Evolutionary conservation across 2,797 vertebrate genomes (phyloP).

Genomic region (Phoeniculus purpureus): DNA sequence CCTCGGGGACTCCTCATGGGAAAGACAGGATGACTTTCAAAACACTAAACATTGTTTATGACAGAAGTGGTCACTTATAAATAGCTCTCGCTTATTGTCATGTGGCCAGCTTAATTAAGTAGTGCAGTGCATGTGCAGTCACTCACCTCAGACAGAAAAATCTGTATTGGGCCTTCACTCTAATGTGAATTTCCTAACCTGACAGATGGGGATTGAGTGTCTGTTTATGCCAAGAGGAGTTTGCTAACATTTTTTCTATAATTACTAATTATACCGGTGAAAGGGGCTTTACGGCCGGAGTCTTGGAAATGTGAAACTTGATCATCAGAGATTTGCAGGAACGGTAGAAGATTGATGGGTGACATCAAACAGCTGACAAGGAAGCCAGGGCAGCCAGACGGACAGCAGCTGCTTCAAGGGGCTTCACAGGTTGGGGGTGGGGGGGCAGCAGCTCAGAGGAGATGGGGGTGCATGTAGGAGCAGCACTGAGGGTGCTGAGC

Average conservation of each 20-base stretch:
- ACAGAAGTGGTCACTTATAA: neutral
- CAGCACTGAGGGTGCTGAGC: neutral
- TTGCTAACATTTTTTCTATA: slow-evolving; percentile 79
- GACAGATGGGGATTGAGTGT: slow-evolving; percentile 76
- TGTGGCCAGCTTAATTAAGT: slow-evolving; percentile 21
- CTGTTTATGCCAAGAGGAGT: slow-evolving; percentile 69
- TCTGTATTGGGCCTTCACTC: neutral
- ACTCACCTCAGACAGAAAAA: slow-evolving; percentile 42
- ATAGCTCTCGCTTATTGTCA: neutral
- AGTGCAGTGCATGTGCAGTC: neutral
- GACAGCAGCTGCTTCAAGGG: slow-evolving; percentile 75
- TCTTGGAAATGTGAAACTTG: slow-evolving; percentile 76
- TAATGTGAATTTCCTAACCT: slow-evolving; percentile 71
- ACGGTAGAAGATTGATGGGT: slow-evolving; percentile 80
- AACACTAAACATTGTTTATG: slow-evolving; percentile 15
- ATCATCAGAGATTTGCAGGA: slow-evolving; percentile 80
- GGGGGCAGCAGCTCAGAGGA: neutral
- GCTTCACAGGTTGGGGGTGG: neutral
- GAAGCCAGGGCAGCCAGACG: slow-evolving; percentile 52
- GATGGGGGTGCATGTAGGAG: neutral
- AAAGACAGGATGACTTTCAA: neutral
- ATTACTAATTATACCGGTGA: slow-evolving; percentile 81
- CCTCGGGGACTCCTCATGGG: neutral
- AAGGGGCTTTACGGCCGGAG: slow-evolving; percentile 70
- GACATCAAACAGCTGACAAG: slow-evolving; percentile 80